These are phyloP conservation scores for Brachypteracias leptosomus DNA, from an alignment of 2,113 vertebrate species.

Conservation along the genomic window DNA sequence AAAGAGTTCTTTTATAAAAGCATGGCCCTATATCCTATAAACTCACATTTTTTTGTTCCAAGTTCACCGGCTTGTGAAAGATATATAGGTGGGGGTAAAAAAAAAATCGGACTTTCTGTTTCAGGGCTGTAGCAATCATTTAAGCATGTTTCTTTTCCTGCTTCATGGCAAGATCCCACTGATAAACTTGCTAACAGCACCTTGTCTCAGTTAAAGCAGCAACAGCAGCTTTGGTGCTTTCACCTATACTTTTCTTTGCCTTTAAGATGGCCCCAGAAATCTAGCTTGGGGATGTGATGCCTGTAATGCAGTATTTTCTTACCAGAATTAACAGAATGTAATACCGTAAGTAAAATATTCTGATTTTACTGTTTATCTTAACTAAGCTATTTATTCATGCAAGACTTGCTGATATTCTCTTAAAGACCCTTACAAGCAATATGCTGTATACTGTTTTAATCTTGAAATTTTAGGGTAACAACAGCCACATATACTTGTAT, in stretches of 20 bases:
- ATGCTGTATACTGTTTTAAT: background rate
- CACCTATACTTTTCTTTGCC: background rate
- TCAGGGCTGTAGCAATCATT: background rate
- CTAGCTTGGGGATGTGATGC: background rate
- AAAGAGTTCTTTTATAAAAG: conserved; percentile 27
- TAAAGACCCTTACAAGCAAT: background rate
- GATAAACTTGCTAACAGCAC: background rate
- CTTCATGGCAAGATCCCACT: background rate
- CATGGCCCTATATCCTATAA: background rate
- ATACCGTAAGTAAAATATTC: background rate
- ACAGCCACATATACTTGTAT: background rate
- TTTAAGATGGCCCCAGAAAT: background rate
- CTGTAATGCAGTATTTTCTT: background rate
- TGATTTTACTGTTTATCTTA: background rate
- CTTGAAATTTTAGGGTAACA: background rate
- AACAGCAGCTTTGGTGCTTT: background rate
- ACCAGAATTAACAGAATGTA: background rate
- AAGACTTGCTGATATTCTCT: background rate
- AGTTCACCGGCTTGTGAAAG: background rate
- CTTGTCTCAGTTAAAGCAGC: background rate
- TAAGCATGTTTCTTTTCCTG: background rate
- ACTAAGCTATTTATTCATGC: background rate
- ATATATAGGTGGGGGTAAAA: background rate
- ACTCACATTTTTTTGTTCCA: background rate
- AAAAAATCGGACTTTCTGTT: background rate